Base-by-base conservation (phyloP, 2,888 invertebrate genomes). In the Dynastes hyllus region DNA sequence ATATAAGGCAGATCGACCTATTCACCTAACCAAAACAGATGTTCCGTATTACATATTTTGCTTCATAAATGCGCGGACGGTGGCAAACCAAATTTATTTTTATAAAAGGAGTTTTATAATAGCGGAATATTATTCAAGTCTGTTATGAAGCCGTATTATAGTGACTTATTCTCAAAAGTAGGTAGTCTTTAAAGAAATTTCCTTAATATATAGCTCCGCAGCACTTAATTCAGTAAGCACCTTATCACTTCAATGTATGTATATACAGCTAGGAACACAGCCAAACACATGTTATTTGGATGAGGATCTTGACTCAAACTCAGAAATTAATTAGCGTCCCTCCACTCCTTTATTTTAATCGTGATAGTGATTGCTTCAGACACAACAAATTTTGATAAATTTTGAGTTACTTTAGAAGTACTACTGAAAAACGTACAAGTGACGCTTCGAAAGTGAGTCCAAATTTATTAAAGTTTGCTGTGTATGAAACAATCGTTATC, bases 71-170 rank as follows among this genome's bases (percentile, higher is more conserved):
- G 3, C 63, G 27, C 11, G 13, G 13, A 63, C 6, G 5, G 2
- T 13, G 29, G 29, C 22, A 22, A 27, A 61, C 11, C 29, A 29
- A 29, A 29, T 63, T 63, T 63, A 63, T 37, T 32, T 63, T 63
- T 63, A 63, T 63, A 63, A 63, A 63, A 11, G 2, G 63, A 32
- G 63, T 13, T 63, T 63, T 32, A 63, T 63, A 32, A 32, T 32
- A 11, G 63, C 63, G 32, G n/a, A 13, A 32, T 32, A 9, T 63
- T 63, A 63, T 63, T 63, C 63, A 63, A 63, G 32, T 63, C 63
- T 37, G 63, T 27, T 63, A 63, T 8, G 63, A 32, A 9, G 32
- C 63, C 32, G 32, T 32, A 13, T 63, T 32, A 63, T 11, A 29
- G 63, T 63, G 63, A 63, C 32, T 63, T 63, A 63, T 63, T 29